Base-by-base conservation (phyloP, 2,797 vertebrate genomes). In the Agapornis canus region DNA sequence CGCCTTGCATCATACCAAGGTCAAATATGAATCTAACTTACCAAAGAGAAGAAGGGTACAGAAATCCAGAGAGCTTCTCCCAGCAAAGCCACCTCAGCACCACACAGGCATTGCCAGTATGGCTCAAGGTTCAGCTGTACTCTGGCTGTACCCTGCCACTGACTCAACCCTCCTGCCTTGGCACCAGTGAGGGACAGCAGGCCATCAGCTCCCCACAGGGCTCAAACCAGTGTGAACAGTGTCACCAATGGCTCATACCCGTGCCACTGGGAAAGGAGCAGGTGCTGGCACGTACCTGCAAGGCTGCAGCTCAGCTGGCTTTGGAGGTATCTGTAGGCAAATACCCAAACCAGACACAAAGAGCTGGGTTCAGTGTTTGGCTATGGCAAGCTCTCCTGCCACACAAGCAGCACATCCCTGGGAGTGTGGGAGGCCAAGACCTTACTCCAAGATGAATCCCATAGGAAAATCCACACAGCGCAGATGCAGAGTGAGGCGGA, bases 321-420 rank as follows among this genome's bases (percentile, higher is more conserved):
- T 65, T 61, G 59, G 69, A 57, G 17, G 9, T 22, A 22, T 23
- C 35, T 4, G 40, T 0, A 2, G 47, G 49, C 32, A 42, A 63
- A 48, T 4, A 54, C 9, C 42, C 47, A 56, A 52, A 59, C 43
- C 23, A 43, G 52, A 15, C 7, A 26, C 17, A 15, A 39, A 51
- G 18, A 37, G 25, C 51, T 40, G 8, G 6, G 31, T 49, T 61
- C 45, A 16, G n/a, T 1, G 9, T 16, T 20, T 0, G 3, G 13
- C 27, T n/a, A 2, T 9, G 12, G 23, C 1, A 2, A 68, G 31
- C 32, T 80, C 45, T 54, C 49, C 47, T 40, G 65, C 35, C 37
- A 13, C 0, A 5, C 45, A 51, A 68, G 45, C 16, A n/a, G 47
- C 47, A 17, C 39, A 4, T 51, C 20, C 4, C 25, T 17, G 10